Evolutionary conservation across 2,113 vertebrate species (phyloP).

Genomic region (Hippocampus barbouri): DNA sequence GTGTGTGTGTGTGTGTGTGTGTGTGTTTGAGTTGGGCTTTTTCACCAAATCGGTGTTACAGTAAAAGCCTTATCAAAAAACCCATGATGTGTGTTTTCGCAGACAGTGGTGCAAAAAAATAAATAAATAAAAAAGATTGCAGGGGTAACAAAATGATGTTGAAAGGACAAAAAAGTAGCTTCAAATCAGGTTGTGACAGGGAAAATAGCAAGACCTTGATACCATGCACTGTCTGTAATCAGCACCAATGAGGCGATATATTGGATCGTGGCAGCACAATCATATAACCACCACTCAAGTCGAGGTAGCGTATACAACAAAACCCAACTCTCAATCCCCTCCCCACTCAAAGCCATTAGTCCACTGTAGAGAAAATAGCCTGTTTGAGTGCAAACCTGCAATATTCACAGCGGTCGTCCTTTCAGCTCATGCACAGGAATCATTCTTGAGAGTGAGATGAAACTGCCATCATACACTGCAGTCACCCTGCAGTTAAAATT

Average conservation of each 20-base stretch:
- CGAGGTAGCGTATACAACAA: constrained; percentile 54
- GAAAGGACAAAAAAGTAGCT: constrained; percentile 22
- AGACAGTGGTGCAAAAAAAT: constrained; percentile 17
- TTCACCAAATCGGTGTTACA: neutral
- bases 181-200: constrained; percentile 31
- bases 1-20: neutral
- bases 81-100: neutral
- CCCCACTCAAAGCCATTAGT: constrained; percentile 63
- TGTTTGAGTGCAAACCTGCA: constrained; percentile 57
- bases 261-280: constrained; percentile 55
- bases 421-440: constrained; percentile 47
- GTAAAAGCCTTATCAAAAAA: too few species aligned
- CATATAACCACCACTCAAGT: constrained; percentile 56
- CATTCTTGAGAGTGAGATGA: constrained; percentile 57
- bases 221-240: constrained; percentile 59
- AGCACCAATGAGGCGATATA: constrained; percentile 61
- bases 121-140: constrained; percentile 6
- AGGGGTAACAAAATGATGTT: constrained; percentile 25
- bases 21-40: neutral
- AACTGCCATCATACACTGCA: constrained; percentile 53
- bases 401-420: constrained; percentile 68
- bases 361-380: constrained; percentile 66
- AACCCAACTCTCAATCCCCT: constrained; percentile 40
- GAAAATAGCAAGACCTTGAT: constrained; percentile 40
- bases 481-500: constrained; percentile 69